Percentiles rank a stretch among this genome's conserved stretches.
These are phyloP conservation scores for Fundulus diaphanus DNA, from an alignment of 2,797 vertebrate species.

Conservation along the genomic window DNA sequence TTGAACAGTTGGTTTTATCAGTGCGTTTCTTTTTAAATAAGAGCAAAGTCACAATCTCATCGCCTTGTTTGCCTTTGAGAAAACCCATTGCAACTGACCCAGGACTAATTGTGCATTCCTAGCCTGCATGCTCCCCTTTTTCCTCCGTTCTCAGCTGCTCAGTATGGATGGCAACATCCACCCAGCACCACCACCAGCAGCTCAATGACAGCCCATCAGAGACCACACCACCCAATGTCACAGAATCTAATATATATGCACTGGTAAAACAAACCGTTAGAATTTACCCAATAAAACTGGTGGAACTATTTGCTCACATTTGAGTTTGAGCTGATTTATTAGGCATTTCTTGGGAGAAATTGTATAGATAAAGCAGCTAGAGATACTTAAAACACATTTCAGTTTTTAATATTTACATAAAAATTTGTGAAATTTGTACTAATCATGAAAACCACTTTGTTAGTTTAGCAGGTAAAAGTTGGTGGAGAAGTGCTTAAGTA, in stretches of 20 bases:
- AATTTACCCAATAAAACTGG: neutral
- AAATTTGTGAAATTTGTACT: neutral
- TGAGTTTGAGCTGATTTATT: neutral
- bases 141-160: conserved; percentile 48
- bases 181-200: conserved; percentile 38
- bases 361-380: neutral
- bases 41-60: conserved; percentile 38
- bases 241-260: conserved; percentile 7
- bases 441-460: neutral
- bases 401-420: neutral
- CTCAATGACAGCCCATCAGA: conserved; percentile 51
- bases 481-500: neutral
- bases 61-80: conserved; percentile 60
- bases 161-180: conserved; percentile 51
- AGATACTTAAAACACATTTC: neutral
- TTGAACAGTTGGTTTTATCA: neutral
- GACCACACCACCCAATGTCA: conserved; percentile 30
- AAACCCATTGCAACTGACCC: conserved; percentile 55
- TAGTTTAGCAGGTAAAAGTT: neutral
- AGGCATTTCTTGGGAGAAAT: neutral
- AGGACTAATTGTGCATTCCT: conserved; percentile 62
- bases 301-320: neutral
- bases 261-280: neutral
- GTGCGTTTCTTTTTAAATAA: neutral
- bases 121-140: conserved; percentile 47